Percentiles rank a stretch among this genome's conserved stretches.
Conservation (phyloP, 2,888 invertebrate species). For the Pseudococcus jackbeardsleyi region DNA sequence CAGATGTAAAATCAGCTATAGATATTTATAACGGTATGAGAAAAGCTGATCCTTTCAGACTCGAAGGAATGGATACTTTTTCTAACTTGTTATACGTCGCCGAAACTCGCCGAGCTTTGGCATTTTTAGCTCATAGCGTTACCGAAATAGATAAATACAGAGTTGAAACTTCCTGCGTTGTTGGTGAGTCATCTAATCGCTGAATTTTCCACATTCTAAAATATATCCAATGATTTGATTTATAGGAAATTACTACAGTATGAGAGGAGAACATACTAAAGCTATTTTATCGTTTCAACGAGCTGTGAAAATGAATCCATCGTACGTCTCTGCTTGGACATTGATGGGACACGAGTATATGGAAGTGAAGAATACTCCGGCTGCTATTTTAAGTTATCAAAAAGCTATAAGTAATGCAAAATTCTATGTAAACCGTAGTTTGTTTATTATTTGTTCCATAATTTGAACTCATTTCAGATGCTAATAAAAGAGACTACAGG, state of each 20-base stretch:
- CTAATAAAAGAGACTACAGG: constrained; percentile 92
- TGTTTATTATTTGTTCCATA: not conserved
- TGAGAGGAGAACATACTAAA: constrained; percentile 95
- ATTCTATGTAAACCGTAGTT: not conserved
- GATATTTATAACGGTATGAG: constrained; percentile 86
- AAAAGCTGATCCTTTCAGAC: constrained; percentile 89
- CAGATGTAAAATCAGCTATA: constrained; percentile 91
- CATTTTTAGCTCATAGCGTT: constrained; percentile 92
- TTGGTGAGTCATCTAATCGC: constrained; percentile 76
- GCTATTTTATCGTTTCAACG: constrained; percentile 98
- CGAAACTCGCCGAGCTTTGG: constrained; percentile 91
- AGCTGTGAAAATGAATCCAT: constrained; percentile 92
- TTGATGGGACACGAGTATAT: constrained; percentile 99
- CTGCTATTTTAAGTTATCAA: constrained; percentile 98
- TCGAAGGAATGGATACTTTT: constrained; percentile 97
- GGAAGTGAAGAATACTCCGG: constrained; percentile 98
- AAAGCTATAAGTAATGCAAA: constrained; percentile 87
- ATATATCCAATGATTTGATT: constrained; percentile 66
- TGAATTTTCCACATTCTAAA: not conserved
- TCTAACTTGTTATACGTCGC: constrained; percentile 96
- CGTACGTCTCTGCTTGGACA: constrained; percentile 96
- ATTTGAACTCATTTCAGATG: constrained; percentile 75
- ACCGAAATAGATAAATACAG: constrained; percentile 96
- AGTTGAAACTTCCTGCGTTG: constrained; percentile 97
- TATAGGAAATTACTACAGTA: constrained; percentile 96